A percentile compares a stretch with the other conserved stretches of the same genome.
phyloP scores from a whole-genome alignment of 1,140 invertebrate species.

The Cydia amplana region DNA sequence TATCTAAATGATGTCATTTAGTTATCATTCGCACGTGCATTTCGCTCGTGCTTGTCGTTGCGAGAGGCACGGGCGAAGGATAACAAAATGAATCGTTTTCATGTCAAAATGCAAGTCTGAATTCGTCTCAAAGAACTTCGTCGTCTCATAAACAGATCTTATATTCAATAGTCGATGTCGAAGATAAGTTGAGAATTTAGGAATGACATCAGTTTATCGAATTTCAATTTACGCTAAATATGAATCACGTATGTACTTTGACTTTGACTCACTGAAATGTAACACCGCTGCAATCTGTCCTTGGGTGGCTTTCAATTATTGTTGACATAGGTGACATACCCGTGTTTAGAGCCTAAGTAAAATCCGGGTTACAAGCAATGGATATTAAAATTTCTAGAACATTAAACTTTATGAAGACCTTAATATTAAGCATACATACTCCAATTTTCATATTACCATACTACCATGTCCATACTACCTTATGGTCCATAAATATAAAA shows the following conservation, averaged over 20 bases:
- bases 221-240: not conserved
- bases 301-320: not conserved
- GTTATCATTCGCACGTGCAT: no score
- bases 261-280: slow-evolving; percentile 8
- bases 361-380: not conserved
- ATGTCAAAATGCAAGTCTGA: no score
- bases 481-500: no score
- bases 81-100: no score
- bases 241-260: slow-evolving; percentile 3
- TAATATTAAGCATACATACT: not conserved
- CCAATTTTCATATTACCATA: no score
- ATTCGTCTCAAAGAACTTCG: no score
- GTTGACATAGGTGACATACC: not conserved
- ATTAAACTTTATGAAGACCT: not conserved
- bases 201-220: not conserved
- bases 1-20: no score
- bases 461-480: no score
- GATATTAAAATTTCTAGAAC: not conserved
- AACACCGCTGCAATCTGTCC: not conserved
- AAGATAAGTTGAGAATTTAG: not conserved
- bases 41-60: no score
- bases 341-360: not conserved
- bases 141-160: not conserved
- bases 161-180: not conserved
- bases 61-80: no score